These are phyloP conservation scores for Tiaroga cobitis DNA, from an alignment of 2,797 vertebrate genomes.

Conservation along the genomic window DNA sequence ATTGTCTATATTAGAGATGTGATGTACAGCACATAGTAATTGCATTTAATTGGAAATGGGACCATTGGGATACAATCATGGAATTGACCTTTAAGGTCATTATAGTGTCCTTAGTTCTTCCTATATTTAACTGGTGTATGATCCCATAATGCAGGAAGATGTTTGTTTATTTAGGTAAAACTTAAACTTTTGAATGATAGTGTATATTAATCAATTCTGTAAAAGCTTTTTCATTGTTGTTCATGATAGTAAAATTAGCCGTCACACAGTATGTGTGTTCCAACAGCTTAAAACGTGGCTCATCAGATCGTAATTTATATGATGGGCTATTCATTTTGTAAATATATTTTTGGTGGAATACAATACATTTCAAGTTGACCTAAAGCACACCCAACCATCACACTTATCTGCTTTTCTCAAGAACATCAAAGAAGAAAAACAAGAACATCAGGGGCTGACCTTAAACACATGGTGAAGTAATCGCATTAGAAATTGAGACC, in stretches of 20 bases:
- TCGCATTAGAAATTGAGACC: background rate
- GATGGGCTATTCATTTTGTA: background rate
- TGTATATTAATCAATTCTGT: background rate
- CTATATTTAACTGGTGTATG: conserved; percentile 2
- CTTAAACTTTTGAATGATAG: background rate
- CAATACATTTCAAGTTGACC: background rate
- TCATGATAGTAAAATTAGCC: background rate
- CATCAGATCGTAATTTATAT: background rate
- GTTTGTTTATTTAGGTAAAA: background rate
- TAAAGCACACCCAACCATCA: background rate
- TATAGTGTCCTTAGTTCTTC: conserved; percentile 8
- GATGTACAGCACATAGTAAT: conserved; percentile 7
- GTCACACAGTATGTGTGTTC: background rate
- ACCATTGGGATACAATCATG: background rate
- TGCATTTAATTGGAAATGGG: conserved; percentile 11
- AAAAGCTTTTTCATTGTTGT: background rate
- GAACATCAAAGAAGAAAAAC: background rate
- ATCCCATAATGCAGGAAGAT: conserved; percentile 8
- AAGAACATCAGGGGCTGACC: background rate
- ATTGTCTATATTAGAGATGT: background rate
- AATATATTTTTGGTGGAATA: background rate
- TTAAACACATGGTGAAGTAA: conserved; percentile 9
- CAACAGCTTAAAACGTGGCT: background rate
- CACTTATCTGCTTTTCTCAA: background rate
- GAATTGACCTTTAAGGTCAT: background rate